A percentile compares a stretch with the other conserved stretches of the same genome.
These are phyloP conservation scores for Nothoprocta perdicaria DNA, from an alignment of 2,113 vertebrate species.

Conservation along the genomic window DNA sequence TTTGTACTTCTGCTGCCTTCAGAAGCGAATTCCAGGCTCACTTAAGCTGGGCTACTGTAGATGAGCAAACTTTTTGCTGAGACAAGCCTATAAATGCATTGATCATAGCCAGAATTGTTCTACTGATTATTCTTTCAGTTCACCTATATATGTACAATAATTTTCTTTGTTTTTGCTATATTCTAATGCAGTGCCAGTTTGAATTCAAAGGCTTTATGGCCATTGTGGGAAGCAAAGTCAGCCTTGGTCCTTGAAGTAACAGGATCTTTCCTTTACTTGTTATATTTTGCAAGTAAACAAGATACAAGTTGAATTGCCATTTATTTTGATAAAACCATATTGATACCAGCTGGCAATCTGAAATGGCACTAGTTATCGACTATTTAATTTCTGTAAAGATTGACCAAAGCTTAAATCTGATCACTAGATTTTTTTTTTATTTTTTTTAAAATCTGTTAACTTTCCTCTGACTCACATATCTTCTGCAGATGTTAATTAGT, in stretches of 20 bases:
- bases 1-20: not conserved
- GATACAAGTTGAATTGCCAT: not conserved
- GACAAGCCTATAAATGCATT: not conserved
- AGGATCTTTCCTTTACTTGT: not conserved
- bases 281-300: not conserved
- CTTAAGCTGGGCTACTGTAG: not conserved
- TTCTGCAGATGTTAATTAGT: not conserved
- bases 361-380: not conserved
- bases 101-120: not conserved
- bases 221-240: not conserved
- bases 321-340: not conserved
- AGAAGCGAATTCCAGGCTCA: not conserved
- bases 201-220: not conserved
- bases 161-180: not conserved
- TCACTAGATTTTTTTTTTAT: not conserved
- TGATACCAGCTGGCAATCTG: not conserved
- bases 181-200: not conserved
- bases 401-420: not conserved
- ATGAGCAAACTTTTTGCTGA: not conserved
- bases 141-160: not conserved
- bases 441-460: not conserved
- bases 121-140: not conserved
- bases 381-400: not conserved
- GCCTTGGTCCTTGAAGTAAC: not conserved
- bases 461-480: not conserved